Conservation (phyloP, 2,888 invertebrate species). For the Arctia plantaginis region DNA sequence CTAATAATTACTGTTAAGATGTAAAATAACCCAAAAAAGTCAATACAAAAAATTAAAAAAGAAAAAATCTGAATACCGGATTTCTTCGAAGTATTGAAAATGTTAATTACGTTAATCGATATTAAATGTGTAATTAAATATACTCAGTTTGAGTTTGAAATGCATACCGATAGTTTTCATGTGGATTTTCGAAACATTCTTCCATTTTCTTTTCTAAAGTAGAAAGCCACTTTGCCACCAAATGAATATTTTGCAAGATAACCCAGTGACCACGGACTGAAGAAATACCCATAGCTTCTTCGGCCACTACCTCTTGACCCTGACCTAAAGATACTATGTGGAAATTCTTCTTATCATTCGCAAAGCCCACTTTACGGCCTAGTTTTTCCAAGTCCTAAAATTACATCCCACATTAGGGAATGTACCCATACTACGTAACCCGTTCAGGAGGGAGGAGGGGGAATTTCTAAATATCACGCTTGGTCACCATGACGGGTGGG, state of each 20-base stretch:
- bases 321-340: constrained; percentile 98
- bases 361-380: constrained; percentile 93
- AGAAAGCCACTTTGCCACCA: constrained; percentile 96
- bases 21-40: no score
- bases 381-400: constrained; percentile 93
- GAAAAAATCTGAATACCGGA: no score
- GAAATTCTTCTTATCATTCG: constrained; percentile 92
- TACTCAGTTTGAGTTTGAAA: not conserved
- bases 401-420: not conserved
- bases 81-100: no score
- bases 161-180: constrained; percentile 85
- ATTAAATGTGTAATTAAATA: not conserved
- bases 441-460: no score
- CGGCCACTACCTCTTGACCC: constrained; percentile 97
- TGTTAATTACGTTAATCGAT: no score
- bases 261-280: constrained; percentile 95
- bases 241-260: constrained; percentile 96
- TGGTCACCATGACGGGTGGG: no score
- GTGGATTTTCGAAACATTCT: constrained; percentile 89
- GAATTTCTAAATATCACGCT: no score
- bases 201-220: constrained; percentile 96
- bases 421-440: no score
- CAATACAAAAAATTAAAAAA: no score
- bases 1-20: no score
- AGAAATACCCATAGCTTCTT: constrained; percentile 93